Evolutionary conservation across 2,797 vertebrate species (phyloP), one percentile per base, ranked within the genome.

Genomic region (Rhinogobio ventralis): DNA sequence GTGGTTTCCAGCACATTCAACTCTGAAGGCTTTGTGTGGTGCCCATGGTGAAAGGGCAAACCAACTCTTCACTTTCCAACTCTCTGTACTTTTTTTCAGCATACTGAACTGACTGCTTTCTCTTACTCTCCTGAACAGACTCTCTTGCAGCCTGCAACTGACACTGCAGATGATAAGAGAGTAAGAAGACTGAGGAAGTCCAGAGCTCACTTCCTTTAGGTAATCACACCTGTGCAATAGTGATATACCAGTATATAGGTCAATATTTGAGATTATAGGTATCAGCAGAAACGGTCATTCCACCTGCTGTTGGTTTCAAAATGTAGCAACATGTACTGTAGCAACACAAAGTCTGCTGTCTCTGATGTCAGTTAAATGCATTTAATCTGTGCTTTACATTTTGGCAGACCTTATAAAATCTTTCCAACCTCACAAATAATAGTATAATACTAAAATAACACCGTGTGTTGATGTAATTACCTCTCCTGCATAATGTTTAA

Each of bases 401-500:
- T 46, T 60, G 25, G 71, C 49, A 81, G 71, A 81, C 80, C 79
- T 28, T 25, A 30, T 62, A 68, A 71, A 81, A 69, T 69, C 46
- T 39, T 68, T 76, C 49, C 79, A 75, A 73, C 36, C 11, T 57
- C 30, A 60, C 45, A 77, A 69, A 82, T 69, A 62, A 75, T 39
- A 39, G 33, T 15, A 36, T 1, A 17, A 42, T 17, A 10, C 36
- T 7, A 78, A 62, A 78, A 45, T 28, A 62, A 13, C 36, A 62
- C 33, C 1, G 8, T 55, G 25, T 49, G 73, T 73, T 76, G 73
- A 46, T 45, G 85, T 80, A 90, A 92, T 92, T 92, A 98, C 97
- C 96, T 98, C 97, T 91, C 97, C 97, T 25, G 97, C 97, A 23
- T 98, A 98, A 91, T 98, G 97, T 89, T 95, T 97, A 90, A 98